Percentiles rank a stretch among this genome's conserved stretches.
Conservation (phyloP, 2,888 invertebrate species). For the Habroteleia sp. region DNA sequence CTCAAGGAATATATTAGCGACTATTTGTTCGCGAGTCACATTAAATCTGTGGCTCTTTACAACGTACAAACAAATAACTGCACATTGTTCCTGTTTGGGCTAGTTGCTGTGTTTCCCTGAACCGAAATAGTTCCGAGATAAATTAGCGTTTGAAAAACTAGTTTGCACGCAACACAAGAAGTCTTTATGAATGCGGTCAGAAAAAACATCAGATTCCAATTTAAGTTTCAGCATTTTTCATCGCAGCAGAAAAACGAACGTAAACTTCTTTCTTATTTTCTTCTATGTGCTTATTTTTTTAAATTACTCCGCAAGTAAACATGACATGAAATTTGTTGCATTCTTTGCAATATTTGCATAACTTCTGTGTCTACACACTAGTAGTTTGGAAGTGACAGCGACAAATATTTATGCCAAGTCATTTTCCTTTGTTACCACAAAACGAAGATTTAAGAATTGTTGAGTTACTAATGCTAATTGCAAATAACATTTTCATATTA, state of each 20-base stretch:
- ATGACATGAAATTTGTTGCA: not conserved
- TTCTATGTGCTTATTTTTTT: constrained; percentile 14
- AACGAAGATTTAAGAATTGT: too few species aligned
- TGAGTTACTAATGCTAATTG: too few species aligned
- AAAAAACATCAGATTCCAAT: constrained; percentile 35
- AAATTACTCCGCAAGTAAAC: constrained; percentile 16
- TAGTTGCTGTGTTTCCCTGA: constrained; percentile 10
- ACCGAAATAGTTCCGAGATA: constrained; percentile 38
- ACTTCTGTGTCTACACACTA: too few species aligned
- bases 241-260: constrained; percentile 1
- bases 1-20: constrained; percentile 53
- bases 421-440: not conserved
- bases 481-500: too few species aligned
- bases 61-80: constrained; percentile 47
- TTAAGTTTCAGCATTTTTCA: constrained; percentile 41
- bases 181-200: not conserved
- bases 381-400: not conserved
- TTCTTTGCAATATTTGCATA: not conserved
- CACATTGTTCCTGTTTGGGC: constrained; percentile 48
- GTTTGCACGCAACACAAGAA: constrained; percentile 16
- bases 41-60: constrained; percentile 54
- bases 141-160: constrained; percentile 37
- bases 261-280: constrained; percentile 1
- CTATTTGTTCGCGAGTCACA: constrained; percentile 52
- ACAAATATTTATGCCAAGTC: not conserved